Evolutionary conservation across 2,797 vertebrate species (phyloP).

Genomic region (Pseudocheirus occidentalis): DNA sequence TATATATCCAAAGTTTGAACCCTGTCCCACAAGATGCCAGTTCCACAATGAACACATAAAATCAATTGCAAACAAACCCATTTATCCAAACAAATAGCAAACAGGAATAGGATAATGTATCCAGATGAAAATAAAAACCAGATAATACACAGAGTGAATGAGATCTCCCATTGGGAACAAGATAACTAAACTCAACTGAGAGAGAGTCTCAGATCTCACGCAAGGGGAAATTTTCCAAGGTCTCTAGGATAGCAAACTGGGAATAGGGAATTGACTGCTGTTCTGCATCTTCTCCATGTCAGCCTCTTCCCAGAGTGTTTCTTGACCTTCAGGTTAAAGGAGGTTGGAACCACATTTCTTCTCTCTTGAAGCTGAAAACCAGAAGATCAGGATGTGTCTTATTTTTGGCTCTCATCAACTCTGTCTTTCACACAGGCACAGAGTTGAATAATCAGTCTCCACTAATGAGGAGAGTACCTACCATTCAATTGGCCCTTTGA

Average conservation of each 20-base stretch:
- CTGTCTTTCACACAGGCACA: not conserved
- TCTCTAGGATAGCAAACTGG: not conserved
- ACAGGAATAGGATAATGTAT: not conserved
- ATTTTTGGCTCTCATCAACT: not conserved
- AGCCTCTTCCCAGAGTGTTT: not conserved
- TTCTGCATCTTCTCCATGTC: not conserved
- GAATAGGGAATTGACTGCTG: not conserved
- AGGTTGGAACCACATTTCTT: not conserved
- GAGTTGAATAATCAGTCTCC: not conserved
- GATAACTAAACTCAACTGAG: not conserved
- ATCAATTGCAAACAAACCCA: not conserved
- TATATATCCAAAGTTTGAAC: not conserved
- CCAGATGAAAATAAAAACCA: not conserved
- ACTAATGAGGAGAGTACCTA: not conserved
- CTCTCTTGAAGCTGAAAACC: not conserved
- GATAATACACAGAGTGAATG: not conserved
- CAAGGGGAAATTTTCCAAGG: not conserved
- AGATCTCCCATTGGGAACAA: not conserved
- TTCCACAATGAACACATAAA: not conserved
- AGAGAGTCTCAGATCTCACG: not conserved
- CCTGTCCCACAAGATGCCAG: not conserved
- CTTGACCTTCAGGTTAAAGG: not conserved
- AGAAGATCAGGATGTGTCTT: not conserved
- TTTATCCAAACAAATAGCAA: not conserved
- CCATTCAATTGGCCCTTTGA: not conserved